phyloP scores from a whole-genome alignment of 2,113 vertebrate genomes.

The Coptodon rendalli region DNA sequence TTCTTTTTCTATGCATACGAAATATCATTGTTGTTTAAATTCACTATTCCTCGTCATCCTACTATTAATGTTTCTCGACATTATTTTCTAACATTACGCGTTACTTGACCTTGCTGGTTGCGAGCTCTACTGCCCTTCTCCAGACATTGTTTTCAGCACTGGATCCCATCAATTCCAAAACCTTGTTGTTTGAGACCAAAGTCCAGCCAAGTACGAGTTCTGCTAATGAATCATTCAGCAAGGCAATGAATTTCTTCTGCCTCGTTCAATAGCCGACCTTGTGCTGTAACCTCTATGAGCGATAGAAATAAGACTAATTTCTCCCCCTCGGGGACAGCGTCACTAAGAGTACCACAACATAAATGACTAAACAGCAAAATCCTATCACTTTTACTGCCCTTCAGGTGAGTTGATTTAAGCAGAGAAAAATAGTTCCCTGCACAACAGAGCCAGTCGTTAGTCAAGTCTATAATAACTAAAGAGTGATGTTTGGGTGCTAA shows the following conservation, averaged over 20 bases:
- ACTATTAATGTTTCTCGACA: not conserved
- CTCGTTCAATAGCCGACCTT: slow-evolving; percentile 3
- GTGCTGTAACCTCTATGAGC: slow-evolving; percentile 7
- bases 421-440: not conserved
- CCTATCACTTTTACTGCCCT: not conserved
- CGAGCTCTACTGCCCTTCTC: not conserved
- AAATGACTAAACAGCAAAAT: not conserved
- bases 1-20: not conserved
- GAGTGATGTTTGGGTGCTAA: not conserved
- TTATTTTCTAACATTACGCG: not conserved
- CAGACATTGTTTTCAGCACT: not conserved
- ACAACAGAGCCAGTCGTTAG: not conserved
- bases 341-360: not conserved
- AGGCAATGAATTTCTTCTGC: not conserved
- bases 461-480: not conserved
- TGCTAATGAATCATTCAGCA: not conserved
- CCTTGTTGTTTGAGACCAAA: not conserved
- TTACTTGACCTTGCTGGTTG: not conserved
- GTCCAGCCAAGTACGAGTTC: not conserved
- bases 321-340: not conserved
- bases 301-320: not conserved
- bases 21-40: not conserved
- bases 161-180: not conserved
- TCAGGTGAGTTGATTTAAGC: not conserved
- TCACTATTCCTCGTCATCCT: not conserved